Evolutionary conservation across 2,888 invertebrate genomes (phyloP).

Genomic region (Calliphora vomitoria): DNA sequence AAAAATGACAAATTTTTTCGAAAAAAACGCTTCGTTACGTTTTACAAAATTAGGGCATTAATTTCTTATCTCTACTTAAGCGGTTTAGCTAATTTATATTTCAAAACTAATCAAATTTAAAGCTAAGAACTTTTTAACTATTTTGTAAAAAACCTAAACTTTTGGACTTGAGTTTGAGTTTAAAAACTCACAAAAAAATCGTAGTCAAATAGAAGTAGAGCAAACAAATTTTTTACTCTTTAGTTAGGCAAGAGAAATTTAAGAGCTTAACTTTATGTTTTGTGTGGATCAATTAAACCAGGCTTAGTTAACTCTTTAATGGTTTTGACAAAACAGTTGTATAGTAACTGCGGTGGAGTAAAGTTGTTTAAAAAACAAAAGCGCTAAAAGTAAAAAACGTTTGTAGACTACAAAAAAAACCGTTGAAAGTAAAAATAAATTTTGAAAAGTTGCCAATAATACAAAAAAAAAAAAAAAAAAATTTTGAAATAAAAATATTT

Average conservation of each 20-base stretch:
- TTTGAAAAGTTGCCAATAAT: conserved; percentile 65
- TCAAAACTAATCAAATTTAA: too few relatives aligned
- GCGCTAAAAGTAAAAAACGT: conserved; percentile 42
- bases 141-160: too few relatives aligned
- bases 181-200: too few relatives aligned
- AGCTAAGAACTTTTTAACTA: too few relatives aligned
- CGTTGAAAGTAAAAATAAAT: conserved; percentile 60
- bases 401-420: conserved; percentile 33
- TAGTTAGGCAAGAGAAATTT: conserved; percentile 28
- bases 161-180: background rate
- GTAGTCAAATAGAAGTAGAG: too few relatives aligned
- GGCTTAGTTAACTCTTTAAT: conserved; percentile 24
- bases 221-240: background rate
- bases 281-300: background rate
- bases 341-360: conserved; percentile 51
- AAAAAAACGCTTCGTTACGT: too few relatives aligned
- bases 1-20: too few relatives aligned
- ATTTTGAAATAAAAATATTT: conserved; percentile 26
- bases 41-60: too few relatives aligned
- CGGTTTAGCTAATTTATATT: too few relatives aligned
- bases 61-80: too few relatives aligned
- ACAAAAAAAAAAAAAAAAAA: conserved; percentile 10
- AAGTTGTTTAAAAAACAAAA: conserved; percentile 48
- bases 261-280: conserved; percentile 19
- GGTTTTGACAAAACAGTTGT: conserved; percentile 54